phyloP scores from a whole-genome alignment of 2,888 invertebrate genomes.

The Monoplex corrugatus region DNA sequence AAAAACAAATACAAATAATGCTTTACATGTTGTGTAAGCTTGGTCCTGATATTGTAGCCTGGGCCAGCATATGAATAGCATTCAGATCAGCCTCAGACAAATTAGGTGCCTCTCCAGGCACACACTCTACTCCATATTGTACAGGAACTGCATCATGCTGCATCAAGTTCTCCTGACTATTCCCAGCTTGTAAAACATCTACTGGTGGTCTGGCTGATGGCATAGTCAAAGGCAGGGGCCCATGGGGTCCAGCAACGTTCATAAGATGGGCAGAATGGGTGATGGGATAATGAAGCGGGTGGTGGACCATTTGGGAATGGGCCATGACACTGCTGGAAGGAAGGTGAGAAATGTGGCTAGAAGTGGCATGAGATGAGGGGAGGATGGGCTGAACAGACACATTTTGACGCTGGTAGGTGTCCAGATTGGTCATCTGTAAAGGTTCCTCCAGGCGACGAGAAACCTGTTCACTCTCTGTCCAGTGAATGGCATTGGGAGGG shows the following conservation, averaged over 20 bases:
- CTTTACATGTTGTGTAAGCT: not conserved
- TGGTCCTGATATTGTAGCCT: constrained; percentile 57
- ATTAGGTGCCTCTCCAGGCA: constrained; percentile 55
- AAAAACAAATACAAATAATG: too few species aligned
- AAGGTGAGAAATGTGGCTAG: constrained; percentile 23
- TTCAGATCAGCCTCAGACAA: constrained; percentile 61
- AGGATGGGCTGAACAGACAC: too few species aligned
- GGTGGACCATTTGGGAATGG: not conserved
- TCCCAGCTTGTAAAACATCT: constrained; percentile 15
- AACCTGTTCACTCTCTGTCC: constrained; percentile 33
- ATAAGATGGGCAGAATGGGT: constrained; percentile 9
- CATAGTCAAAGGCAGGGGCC: constrained; percentile 32
- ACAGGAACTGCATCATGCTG: constrained; percentile 55
- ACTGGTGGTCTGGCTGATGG: not conserved
- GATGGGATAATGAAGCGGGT: not conserved
- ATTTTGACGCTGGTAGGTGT: not conserved
- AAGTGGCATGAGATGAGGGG: not conserved
- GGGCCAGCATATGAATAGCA: constrained; percentile 60
- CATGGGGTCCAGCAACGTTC: constrained; percentile 33
- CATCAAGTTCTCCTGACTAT: constrained; percentile 46
- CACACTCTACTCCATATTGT: constrained; percentile 68
- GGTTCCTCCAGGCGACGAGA: not conserved
- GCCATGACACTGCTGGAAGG: not conserved
- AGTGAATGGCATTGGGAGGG: constrained; percentile 11
- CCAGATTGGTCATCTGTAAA: not conserved